Evolutionary conservation across 2,888 invertebrate genomes (phyloP), one percentile per base, ranked within the genome.

Genomic region (Dinocampus coccinellae): DNA sequence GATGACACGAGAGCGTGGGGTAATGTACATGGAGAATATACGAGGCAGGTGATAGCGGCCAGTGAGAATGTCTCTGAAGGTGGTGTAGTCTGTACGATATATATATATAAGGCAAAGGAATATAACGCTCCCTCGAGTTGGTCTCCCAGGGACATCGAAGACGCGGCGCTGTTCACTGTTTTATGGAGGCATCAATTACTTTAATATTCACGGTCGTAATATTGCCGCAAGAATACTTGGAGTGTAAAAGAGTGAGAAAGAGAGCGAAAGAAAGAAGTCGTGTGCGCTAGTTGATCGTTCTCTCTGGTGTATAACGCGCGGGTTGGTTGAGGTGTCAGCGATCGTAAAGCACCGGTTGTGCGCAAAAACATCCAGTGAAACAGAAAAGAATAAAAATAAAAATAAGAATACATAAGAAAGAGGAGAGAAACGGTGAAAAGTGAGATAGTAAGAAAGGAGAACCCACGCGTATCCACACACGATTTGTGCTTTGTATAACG

Each of bases 101-200:
- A 34, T 26, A 29, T 39, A 60, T 55, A 34, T 20, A 33, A 47
- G 66, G 75, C 63, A 61, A 60, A 42, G 70, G 57, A 73, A 71
- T 63, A 71, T 75, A 74, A 73, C 65, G 75, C 75, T 75, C 70
- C 73, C 72, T 70, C 75, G 75, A 76, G 73, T 74, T 73, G 73
- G 74, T 73, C 75, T 67, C 69, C 76, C 78, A 77, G 77, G 75
- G 80, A 83, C 83, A 80, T 77, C 77, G 78, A 77, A 77, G 77
- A 78, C 72, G 74, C 72, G 76, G 68, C 77, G 79, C 73, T 78
- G 78, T 77, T 72, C 77, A 80, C 75, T 74, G 79, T 80, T 84
- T 84, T 83, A 84, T 80, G 79, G 80, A 79, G 80, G 81, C 83
- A 84, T 84, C 84, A 81, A 84, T 84, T 84, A 82, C 81, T 82